Evolutionary conservation across 1,140 invertebrate genomes (phyloP), one percentile per base, ranked within the genome.

Genomic region (Meteorus sp.): DNA sequence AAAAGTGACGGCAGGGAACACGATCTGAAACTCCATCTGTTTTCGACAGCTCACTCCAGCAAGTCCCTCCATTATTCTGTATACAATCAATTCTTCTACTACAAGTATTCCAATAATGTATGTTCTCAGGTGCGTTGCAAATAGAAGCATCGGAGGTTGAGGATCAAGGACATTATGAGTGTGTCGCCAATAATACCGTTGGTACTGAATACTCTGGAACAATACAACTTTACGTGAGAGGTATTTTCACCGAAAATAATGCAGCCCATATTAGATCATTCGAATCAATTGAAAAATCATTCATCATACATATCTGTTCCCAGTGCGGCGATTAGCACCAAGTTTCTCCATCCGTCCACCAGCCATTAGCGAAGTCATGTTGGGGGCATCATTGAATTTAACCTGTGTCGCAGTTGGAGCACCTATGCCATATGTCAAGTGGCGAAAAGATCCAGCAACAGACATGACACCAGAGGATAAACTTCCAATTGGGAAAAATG

Each of bases 341-440:
- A 91, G 92, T 67, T 99, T 99, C 81, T 93, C 95, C 2, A 92
- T 93, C 37, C 91, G 90, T 35, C 94, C 95, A 13, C 88, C 92
- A 22, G 72, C 85, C 7, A 74, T 89, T 17, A 90, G 86, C 50
- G 93, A 97, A 74, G 94, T 99, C 22, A 93, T 92, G 87, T 82
- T 95, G 11, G 94, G 94, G 5, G 88, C 88, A 0, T 89, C 89
- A 68, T 80, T 98, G 43, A 98, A 97, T 75, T 81, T 99, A 43
- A 96, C 94, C 35, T 99, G 97, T 75, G 94, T 98, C 9, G 97
- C 96, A 11, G 89, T 94, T 5, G 97, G 97, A 0, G 94, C 96
- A 0, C 97, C 97, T 0, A 97, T 98, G 94, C 97, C 97, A 0
- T 90, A 87, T 67, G 95, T 99, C 44, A 96, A 94, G 78, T 99